These are phyloP conservation scores for Thermophis baileyi DNA, from an alignment of 2,113 vertebrate genomes.

Conservation along the genomic window DNA sequence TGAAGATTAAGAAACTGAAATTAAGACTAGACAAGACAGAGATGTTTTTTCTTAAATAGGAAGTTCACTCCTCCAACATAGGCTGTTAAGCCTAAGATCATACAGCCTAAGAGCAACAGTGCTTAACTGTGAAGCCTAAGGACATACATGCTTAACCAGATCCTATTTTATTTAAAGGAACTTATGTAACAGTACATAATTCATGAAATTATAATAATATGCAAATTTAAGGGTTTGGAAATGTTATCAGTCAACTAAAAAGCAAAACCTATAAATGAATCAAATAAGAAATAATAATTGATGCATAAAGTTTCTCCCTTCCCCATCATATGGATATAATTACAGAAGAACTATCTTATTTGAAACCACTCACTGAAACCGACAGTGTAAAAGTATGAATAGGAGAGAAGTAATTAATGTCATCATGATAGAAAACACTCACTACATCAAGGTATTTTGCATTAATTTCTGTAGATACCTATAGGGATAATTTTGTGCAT, in stretches of 20 bases:
- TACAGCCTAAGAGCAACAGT: background rate
- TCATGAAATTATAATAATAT: background rate
- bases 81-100: background rate
- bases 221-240: background rate
- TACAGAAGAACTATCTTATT: background rate
- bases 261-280: background rate
- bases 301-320: background rate
- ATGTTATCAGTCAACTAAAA: background rate
- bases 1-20: background rate
- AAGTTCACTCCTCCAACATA: background rate
- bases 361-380: background rate
- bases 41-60: background rate
- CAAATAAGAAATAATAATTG: background rate
- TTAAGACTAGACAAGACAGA: background rate
- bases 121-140: background rate
- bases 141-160: background rate
- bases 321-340: background rate
- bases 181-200: background rate
- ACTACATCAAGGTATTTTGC: background rate
- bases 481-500: background rate
- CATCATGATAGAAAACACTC: background rate
- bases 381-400: background rate
- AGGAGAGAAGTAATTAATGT: background rate
- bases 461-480: slow-evolving; percentile 1
- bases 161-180: background rate